Conservation (phyloP, 2,888 invertebrate genomes). For the Scaptomyza reducta region DNA sequence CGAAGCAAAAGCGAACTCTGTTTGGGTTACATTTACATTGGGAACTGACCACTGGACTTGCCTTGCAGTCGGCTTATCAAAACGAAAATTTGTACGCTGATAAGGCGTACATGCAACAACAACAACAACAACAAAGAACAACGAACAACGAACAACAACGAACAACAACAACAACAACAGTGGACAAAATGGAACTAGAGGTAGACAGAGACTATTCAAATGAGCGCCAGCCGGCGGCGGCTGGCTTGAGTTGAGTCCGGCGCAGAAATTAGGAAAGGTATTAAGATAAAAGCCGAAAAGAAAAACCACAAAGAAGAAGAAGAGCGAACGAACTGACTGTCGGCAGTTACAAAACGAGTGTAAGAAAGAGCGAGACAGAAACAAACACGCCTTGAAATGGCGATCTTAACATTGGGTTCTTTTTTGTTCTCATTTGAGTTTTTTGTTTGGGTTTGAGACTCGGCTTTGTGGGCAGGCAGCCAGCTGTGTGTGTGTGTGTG, state of each 20-base stretch:
- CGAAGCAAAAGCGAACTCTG: too few species aligned
- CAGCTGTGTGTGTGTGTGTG: constrained; percentile 51
- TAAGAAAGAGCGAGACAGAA: constrained; percentile 8
- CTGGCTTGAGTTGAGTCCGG: constrained; percentile 21
- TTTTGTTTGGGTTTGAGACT: constrained; percentile 4
- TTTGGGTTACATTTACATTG: constrained; percentile 12
- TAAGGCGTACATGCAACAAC: constrained; percentile 58
- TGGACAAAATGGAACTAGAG: constrained; percentile 32
- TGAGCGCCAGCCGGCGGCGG: constrained; percentile 59
- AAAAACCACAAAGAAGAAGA: constrained; percentile 36
- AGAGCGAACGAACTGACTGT: constrained; percentile 10
- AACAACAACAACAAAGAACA: constrained; percentile 30
- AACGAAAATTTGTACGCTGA: constrained; percentile 74
- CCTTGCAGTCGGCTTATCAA: constrained; percentile 60
- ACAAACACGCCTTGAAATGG: constrained; percentile 69
- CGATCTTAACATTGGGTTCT: constrained; percentile 39
- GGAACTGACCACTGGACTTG: constrained; percentile 16
- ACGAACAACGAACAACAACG: too few species aligned
- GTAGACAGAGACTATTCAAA: constrained; percentile 63
- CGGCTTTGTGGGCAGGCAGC: constrained; percentile 13
- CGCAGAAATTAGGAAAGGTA: constrained; percentile 76
- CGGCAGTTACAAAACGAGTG: constrained; percentile 36
- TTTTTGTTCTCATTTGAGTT: too few species aligned
- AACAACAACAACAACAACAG: constrained; percentile 27
- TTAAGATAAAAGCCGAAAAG: constrained; percentile 67